A percentile compares a stretch with the other conserved stretches of the same genome.
Conservation (phyloP, 30 jellyfish, hydroid and myxozoan species). For the Aurelia sp. region DNA sequence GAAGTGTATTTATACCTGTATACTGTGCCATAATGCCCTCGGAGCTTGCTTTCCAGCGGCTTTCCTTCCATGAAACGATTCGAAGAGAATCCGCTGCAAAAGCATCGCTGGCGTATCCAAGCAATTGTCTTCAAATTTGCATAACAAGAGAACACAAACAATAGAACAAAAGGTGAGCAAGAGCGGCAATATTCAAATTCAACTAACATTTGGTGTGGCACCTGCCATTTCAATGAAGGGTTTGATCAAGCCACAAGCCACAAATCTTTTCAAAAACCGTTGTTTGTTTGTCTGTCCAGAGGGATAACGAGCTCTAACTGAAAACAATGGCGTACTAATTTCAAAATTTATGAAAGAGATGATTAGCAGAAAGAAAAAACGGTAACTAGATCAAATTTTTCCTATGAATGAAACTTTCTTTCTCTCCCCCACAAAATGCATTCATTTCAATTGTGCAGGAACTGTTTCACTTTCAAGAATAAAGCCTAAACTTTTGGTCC, state of each 20-base stretch:
- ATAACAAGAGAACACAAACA: constrained; percentile 43
- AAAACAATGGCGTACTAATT: no score
- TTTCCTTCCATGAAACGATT: constrained; percentile 15
- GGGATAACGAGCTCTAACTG: no score
- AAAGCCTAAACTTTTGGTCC: no score
- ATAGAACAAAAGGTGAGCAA: constrained; percentile 32
- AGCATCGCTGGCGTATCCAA: constrained; percentile 75
- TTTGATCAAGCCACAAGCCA: constrained; percentile 18
- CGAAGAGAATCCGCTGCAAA: constrained; percentile 55
- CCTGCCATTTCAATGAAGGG: constrained; percentile 34
- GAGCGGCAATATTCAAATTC: constrained; percentile 78
- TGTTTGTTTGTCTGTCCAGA: neutral
- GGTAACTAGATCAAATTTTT: no score
- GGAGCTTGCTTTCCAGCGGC: constrained; percentile 92
- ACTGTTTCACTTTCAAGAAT: no score
- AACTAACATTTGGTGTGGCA: constrained; percentile 28
- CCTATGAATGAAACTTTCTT: no score
- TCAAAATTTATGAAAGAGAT: no score
- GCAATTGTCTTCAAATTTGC: constrained; percentile 60
- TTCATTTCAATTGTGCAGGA: no score
- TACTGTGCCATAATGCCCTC: constrained; percentile 85
- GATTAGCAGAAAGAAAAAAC: no score
- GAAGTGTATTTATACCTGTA: constrained; percentile 26
- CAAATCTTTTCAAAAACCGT: neutral
- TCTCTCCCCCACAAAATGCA: no score